Conservation (phyloP, 2,888 invertebrate species). For the Cheilosia urbana region DNA sequence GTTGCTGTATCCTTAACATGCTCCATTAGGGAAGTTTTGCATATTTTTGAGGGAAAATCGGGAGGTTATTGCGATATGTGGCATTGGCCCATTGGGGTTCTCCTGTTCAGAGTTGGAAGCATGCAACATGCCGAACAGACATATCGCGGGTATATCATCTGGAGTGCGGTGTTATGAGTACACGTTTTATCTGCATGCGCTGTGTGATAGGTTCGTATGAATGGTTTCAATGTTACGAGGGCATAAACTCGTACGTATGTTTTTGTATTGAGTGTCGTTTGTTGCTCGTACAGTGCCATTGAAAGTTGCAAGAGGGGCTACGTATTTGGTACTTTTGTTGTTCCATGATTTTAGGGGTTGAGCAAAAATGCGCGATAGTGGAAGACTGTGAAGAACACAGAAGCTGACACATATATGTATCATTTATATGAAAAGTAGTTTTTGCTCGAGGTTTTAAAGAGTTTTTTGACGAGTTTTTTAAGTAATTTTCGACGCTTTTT, state of each 20-base stretch:
- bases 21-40: slow-evolving; percentile 60
- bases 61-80: slow-evolving; percentile 6
- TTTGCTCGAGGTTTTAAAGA: no score
- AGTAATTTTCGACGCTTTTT: no score
- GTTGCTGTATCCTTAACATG: slow-evolving; percentile 22
- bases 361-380: no score
- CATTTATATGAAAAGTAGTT: no score
- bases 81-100: not conserved
- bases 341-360: no score
- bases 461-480: no score
- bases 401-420: no score
- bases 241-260: not conserved
- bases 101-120: not conserved
- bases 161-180: slow-evolving; percentile 11
- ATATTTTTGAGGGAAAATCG: slow-evolving; percentile 39
- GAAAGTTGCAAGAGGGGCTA: not conserved
- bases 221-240: slow-evolving; percentile 42
- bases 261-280: slow-evolving; percentile 6
- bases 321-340: no score
- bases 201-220: slow-evolving; percentile 19
- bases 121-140: slow-evolving; percentile 47
- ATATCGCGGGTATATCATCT: slow-evolving; percentile 6
- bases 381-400: no score
- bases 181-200: slow-evolving; percentile 46
- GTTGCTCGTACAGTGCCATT: slow-evolving; percentile 4